Base-by-base conservation (phyloP, 1,140 invertebrate species). In the Tyrophagus putrescentiae region DNA sequence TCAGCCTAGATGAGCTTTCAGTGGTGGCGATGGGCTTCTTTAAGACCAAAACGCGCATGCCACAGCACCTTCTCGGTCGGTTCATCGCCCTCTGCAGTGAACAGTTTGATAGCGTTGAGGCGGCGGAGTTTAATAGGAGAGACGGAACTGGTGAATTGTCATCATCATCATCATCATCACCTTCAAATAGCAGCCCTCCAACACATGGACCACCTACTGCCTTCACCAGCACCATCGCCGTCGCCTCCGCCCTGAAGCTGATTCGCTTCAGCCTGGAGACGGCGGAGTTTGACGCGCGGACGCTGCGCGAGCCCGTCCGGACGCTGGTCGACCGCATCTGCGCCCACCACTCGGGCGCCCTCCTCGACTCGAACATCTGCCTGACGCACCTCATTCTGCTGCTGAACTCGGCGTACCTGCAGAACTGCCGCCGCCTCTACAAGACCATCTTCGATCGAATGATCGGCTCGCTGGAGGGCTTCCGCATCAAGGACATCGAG, bases 401-500 rank as follows among this genome's bases (percentile, higher is more conserved):
- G 9, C 25, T 29, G 3, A 45, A 44, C 50, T 13, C 11, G 7
- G 18, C 39, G 21, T 42, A 11, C 3, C 4, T 59, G 3, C 18
- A 23, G 13, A 28, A 59, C 25, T 21, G 3, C 9, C 1, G 50
- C 44, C 6, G 11, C 29, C 25, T 48, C n/a, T 1, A 18, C 1
- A 5, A 42, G 29, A 33, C 28, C 4, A 42, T 44, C 18, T 44
- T 59, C 34, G 2, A 3, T 3, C 18, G 23, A 45, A 41, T 59
- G 39, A 28, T 44, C 9, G 5, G 25, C 5, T 31, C 44, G 44
- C 34, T 42, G 4, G 9, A 5, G 3, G 39, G 11, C 29, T 59
- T 59, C 23, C 36, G 57, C n/a, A 42, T 44, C 23, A 59, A 59
- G 34, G 57, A 59, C 50, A 59, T 59, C 34, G 57, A 59, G 50